Base-by-base conservation (phyloP, 2,113 vertebrate species). In the Serinus canaria region DNA sequence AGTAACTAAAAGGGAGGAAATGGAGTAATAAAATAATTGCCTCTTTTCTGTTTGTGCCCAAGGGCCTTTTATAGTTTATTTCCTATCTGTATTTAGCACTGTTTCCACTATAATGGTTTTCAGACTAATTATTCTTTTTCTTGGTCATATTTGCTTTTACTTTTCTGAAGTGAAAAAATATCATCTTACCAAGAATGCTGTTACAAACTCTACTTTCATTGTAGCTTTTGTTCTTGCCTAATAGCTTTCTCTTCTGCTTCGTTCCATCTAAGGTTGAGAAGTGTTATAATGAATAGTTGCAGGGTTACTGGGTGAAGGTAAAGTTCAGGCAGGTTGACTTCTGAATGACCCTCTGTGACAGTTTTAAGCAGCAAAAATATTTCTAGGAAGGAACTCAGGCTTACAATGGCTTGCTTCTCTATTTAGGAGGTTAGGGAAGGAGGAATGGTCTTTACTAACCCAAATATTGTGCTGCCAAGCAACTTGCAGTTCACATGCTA, bases 261-360 rank as follows among this genome's bases (percentile, higher is more conserved):
- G 4, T 64, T 90, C 69, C 19, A 39, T 39, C 9, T 33, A 62
- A 83, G 24, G 37, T 23, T 87, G 89, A 78, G 76, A 83, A 80
- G 31, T 60, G 67, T 55, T 92, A 53, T 46, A 78, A 92, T 49
- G 52, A 67, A 73, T 81, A 77, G 46, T 50, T 64, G 37, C 41
- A 52, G 52, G 59, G 87, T 86, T 92, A 95, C 33, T 89, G 62
- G 55, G 77, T 91, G 92, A 95, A 96, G 66, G 72, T 92, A 91
- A 95, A 91, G 70, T 94, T 97, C 95, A 96, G 52, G 24, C 67
- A 95, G 27, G 77, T 24, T 96, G 85, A 81, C 69, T 94, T 92
- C 64, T 82, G 83, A 78, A 83, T 91, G 89, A 92, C 64, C 76
- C 39, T 73, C 55, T 28, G 44, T 89, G 89, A 89, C 93, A 96